Percentiles rank a stretch among this genome's conserved stretches.
phyloP scores from a whole-genome alignment of 2,888 invertebrate species.

The Pachydiplax longipennis region DNA sequence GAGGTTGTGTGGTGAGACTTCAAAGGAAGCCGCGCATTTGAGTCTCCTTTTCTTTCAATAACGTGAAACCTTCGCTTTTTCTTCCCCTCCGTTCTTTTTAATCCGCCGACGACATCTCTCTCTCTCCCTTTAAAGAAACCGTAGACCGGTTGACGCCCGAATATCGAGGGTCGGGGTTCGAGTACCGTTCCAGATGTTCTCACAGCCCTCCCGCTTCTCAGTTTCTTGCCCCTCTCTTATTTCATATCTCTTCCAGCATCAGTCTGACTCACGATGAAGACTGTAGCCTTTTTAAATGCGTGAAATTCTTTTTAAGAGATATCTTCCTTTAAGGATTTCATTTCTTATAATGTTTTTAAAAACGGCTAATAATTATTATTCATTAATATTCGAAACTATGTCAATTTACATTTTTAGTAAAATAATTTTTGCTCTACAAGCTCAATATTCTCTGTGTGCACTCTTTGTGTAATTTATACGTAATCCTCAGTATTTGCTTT shows the following conservation, averaged over 20 bases:
- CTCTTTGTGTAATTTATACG: too few relatives aligned
- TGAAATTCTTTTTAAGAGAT: too few relatives aligned
- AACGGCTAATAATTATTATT: too few relatives aligned
- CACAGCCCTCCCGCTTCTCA: neutral
- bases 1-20: neutral
- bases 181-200: neutral
- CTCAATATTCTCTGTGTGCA: too few relatives aligned
- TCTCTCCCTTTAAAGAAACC: neutral
- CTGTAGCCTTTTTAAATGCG: too few relatives aligned
- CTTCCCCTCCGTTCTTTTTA: neutral
- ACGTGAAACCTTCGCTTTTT: neutral
- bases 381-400: too few relatives aligned
- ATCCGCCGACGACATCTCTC: neutral
- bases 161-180: neutral
- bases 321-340: too few relatives aligned
- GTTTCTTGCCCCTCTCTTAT: neutral
- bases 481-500: too few relatives aligned
- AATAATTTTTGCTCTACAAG: too few relatives aligned
- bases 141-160: neutral
- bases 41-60: neutral
- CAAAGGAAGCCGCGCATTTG: neutral
- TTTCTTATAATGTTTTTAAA: too few relatives aligned
- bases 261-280: too few relatives aligned
- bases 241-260: neutral
- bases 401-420: too few relatives aligned